These are phyloP conservation scores for Andrena flavipes DNA, from an alignment of 2,888 invertebrate genomes.

Conservation along the genomic window DNA sequence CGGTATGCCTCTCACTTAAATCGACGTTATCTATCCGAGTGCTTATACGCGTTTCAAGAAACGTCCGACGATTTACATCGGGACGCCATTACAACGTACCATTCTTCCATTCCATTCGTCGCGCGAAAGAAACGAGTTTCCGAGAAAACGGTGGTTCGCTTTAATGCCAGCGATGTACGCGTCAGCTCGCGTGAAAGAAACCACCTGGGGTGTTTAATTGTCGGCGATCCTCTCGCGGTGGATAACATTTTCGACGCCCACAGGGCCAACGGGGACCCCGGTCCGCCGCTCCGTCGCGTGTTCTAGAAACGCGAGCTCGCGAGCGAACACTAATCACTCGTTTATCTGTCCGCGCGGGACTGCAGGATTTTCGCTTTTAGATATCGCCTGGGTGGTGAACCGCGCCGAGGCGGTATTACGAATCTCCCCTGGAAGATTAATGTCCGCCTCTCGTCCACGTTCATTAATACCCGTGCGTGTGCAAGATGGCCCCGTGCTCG, in stretches of 20 bases:
- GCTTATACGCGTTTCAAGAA: background rate
- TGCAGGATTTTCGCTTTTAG: conserved; percentile 67
- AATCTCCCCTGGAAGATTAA: conserved; percentile 66
- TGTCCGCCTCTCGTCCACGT: conserved; percentile 50
- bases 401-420: conserved; percentile 53
- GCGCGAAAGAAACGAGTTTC: conserved; percentile 7
- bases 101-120: background rate
- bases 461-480: conserved; percentile 65
- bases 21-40: background rate
- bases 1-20: conserved; percentile 3
- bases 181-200: conserved; percentile 7
- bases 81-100: conserved; percentile 2
- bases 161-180: conserved; percentile 48
- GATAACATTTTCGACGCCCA: conserved; percentile 55
- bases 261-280: conserved; percentile 8
- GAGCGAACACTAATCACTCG: conserved; percentile 57
- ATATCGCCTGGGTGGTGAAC: conserved; percentile 61
- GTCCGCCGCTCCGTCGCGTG: conserved; percentile 24
- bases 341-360: conserved; percentile 55
- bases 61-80: conserved; percentile 29
- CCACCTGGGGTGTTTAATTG: conserved; percentile 44
- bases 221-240: conserved; percentile 1
- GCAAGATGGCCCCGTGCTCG: conserved; percentile 29
- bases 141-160: conserved; percentile 35
- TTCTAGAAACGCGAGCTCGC: conserved; percentile 51